Conservation (phyloP, 2,888 invertebrate species). For the Lasius fuliginosus region DNA sequence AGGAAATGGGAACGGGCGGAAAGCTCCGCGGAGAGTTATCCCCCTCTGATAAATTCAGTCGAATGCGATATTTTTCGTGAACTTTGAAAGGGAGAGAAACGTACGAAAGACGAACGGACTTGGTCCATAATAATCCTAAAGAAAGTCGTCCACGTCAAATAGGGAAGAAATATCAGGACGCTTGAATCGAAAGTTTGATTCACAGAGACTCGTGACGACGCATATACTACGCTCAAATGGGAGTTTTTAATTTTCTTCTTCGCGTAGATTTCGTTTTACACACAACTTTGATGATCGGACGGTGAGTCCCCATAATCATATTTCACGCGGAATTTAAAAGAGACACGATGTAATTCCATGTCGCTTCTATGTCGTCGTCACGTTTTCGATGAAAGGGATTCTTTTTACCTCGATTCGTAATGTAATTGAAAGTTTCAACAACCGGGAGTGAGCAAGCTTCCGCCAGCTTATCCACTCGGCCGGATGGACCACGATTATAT, state of each 20-base stretch:
- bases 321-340: slow-evolving; percentile 26
- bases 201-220: background rate
- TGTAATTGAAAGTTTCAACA: slow-evolving; percentile 36
- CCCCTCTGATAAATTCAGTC: slow-evolving; percentile 25
- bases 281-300: background rate
- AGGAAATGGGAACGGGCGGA: background rate
- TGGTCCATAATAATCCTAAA: background rate
- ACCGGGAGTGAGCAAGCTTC: background rate
- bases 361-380: background rate
- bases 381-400: background rate
- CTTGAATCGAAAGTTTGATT: slow-evolving; percentile 22
- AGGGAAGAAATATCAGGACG: background rate
- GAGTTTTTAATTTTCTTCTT: background rate
- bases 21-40: background rate
- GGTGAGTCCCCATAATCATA: background rate
- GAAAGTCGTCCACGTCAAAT: background rate
- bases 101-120: background rate
- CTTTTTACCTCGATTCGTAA: slow-evolving; percentile 31
- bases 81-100: background rate
- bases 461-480: slow-evolving; percentile 8
- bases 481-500: slow-evolving; percentile 33
- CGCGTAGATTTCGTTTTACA: background rate
- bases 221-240: background rate
- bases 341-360: background rate
- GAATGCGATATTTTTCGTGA: background rate